Percentiles rank a stretch among this genome's conserved stretches.
Conservation (phyloP, 2,888 invertebrate species). For the Troides helena region DNA sequence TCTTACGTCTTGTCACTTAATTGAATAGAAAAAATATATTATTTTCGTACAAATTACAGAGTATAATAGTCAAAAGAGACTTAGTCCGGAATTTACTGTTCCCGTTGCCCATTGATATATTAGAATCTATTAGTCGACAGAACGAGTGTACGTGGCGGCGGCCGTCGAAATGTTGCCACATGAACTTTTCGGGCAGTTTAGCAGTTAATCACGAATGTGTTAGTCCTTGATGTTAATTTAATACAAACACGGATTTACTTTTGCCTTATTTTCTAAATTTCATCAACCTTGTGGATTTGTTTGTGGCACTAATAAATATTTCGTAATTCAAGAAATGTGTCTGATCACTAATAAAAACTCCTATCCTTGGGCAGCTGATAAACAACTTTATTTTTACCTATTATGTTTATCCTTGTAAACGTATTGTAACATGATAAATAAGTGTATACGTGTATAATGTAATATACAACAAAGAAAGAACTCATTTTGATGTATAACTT, state of each 20-base stretch:
- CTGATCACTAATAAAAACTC: too few relatives aligned
- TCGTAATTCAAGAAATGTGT: too few relatives aligned
- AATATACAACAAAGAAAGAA: too few relatives aligned
- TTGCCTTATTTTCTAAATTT: neutral
- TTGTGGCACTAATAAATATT: neutral
- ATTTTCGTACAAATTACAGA: neutral
- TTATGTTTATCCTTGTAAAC: too few relatives aligned
- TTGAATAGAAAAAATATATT: neutral
- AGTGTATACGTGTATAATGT: too few relatives aligned
- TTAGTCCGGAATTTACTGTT: constrained; percentile 22
- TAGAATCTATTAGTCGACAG: constrained; percentile 9
- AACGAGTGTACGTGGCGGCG: constrained; percentile 1
- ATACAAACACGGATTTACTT: neutral
- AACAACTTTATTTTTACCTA: too few relatives aligned
- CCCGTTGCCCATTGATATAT: constrained; percentile 12
- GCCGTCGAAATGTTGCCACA: neutral
- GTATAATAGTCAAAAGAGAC: neutral
- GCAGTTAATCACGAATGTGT: neutral
- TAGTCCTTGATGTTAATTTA: neutral
- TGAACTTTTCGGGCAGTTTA: neutral
- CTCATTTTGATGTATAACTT: too few relatives aligned
- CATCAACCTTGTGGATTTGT: neutral
- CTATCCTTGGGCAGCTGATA: too few relatives aligned
- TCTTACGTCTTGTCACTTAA: too few relatives aligned
- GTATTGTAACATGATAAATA: too few relatives aligned